phyloP scores from a whole-genome alignment of 2,888 invertebrate species.

The Lysandra coridon region DNA sequence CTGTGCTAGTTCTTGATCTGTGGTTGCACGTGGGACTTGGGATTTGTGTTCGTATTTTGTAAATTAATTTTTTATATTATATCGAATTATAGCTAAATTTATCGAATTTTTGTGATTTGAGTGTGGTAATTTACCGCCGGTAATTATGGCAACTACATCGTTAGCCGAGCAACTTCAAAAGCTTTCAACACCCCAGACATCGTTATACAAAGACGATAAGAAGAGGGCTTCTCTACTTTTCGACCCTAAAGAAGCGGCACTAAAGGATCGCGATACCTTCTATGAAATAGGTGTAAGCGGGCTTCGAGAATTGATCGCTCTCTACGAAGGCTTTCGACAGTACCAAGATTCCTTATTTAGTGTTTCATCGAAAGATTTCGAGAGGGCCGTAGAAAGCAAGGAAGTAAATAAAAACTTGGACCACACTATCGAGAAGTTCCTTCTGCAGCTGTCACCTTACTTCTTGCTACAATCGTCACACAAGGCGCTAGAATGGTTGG shows the following conservation, averaged over 20 bases:
- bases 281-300: constrained; percentile 94
- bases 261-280: constrained; percentile 90
- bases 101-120: not conserved
- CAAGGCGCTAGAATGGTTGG: constrained; percentile 97
- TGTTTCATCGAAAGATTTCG: constrained; percentile 86
- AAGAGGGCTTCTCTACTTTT: constrained; percentile 92
- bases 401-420: constrained; percentile 89
- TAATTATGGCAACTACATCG: constrained; percentile 81
- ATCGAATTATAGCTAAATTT: not conserved
- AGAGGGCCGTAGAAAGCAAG: constrained; percentile 87
- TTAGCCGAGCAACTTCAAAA: constrained; percentile 89
- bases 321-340: constrained; percentile 86
- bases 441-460: constrained; percentile 92
- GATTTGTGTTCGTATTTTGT: not conserved
- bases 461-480: constrained; percentile 90
- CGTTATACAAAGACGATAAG: constrained; percentile 83
- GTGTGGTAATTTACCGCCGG: not conserved
- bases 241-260: constrained; percentile 93
- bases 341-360: constrained; percentile 90
- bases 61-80: not conserved
- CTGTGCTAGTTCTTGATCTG: too few relatives aligned
- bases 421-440: constrained; percentile 87
- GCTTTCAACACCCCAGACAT: constrained; percentile 88
- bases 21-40: too few relatives aligned
- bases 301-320: constrained; percentile 87